These are phyloP conservation scores for Trichechus manatus DNA, from an alignment of 2,113 vertebrate genomes.

Conservation along the genomic window DNA sequence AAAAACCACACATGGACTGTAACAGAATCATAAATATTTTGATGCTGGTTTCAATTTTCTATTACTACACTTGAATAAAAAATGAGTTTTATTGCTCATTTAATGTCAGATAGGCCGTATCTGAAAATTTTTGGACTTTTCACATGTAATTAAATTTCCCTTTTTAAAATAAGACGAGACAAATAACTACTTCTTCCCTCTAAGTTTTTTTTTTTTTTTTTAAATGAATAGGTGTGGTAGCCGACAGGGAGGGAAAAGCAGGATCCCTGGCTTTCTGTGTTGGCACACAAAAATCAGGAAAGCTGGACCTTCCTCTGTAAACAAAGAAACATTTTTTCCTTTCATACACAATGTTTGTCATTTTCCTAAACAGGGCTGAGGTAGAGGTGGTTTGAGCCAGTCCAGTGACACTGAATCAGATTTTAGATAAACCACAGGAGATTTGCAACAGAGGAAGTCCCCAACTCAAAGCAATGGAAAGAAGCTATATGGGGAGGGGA, in stretches of 20 bases:
- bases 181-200: not conserved
- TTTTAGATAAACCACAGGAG: not conserved
- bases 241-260: not conserved
- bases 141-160: slow-evolving; percentile 13
- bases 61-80: not conserved
- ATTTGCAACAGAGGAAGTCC: not conserved
- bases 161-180: slow-evolving; percentile 33
- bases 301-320: not conserved
- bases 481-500: not conserved
- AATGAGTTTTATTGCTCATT: slow-evolving; percentile 15
- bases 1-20: not conserved
- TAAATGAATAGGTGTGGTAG: not conserved
- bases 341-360: not conserved
- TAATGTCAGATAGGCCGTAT: slow-evolving; percentile 26
- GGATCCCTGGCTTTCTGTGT: not conserved
- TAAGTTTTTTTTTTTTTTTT: not conserved
- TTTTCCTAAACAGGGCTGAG: not conserved
- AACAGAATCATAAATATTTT: slow-evolving; percentile 41
- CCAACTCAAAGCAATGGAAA: not conserved
- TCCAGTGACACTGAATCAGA: not conserved
- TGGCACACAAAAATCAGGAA: not conserved
- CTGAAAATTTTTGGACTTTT: not conserved
- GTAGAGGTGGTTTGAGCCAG: not conserved
- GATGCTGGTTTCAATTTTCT: not conserved
- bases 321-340: not conserved